Percentiles rank a stretch among this genome's conserved stretches.
Evolutionary conservation across 2,797 vertebrate genomes (phyloP).

Genomic region (Sebastes minor): DNA sequence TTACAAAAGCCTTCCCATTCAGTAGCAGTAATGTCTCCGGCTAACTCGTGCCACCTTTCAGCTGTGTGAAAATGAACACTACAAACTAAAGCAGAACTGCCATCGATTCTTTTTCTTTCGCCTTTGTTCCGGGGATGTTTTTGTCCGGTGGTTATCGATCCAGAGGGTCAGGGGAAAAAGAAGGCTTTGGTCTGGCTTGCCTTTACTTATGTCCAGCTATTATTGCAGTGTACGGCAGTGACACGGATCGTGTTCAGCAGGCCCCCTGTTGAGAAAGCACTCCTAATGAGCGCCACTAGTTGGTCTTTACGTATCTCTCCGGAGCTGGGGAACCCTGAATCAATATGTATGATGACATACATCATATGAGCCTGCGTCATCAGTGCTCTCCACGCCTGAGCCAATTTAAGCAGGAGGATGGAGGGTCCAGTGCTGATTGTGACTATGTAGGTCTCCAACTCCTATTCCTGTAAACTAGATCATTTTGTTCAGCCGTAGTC

Average conservation of each 20-base stretch:
- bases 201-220: constrained; percentile 21
- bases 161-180: neutral
- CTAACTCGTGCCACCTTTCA: constrained; percentile 11
- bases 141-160: constrained; percentile 44
- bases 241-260: constrained; percentile 15
- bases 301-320: neutral
- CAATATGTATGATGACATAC: constrained; percentile 51
- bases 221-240: constrained; percentile 4
- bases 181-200: constrained; percentile 9
- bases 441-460: constrained; percentile 74
- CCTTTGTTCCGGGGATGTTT: constrained; percentile 41
- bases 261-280: neutral
- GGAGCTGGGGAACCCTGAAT: constrained; percentile 51
- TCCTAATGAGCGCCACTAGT: constrained; percentile 11
- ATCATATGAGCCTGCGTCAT: constrained; percentile 55
- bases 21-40: neutral
- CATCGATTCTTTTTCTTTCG: constrained; percentile 43
- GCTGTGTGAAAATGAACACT: constrained; percentile 24
- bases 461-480: constrained; percentile 79
- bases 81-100: constrained; percentile 17
- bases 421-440: constrained; percentile 47
- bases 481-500: constrained; percentile 67
- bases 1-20: neutral
- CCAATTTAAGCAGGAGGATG: constrained; percentile 46
- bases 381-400: constrained; percentile 42